These are phyloP conservation scores for Struthio camelus DNA, from an alignment of 2,113 vertebrate species.

Conservation along the genomic window DNA sequence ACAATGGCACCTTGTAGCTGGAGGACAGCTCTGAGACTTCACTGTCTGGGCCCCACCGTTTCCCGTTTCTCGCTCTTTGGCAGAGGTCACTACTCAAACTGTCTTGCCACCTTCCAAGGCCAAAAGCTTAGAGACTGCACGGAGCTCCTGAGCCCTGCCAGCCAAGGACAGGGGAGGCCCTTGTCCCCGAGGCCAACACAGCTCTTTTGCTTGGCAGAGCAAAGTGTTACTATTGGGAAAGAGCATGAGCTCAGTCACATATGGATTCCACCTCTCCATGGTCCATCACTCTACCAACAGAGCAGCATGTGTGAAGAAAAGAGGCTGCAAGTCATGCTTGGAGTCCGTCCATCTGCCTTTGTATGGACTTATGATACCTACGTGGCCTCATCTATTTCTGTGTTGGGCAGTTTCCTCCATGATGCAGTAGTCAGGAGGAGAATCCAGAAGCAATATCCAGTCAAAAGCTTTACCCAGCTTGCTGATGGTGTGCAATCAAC, in stretches of 20 bases:
- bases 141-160: constrained; percentile 36
- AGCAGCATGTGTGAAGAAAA: constrained; percentile 18
- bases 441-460: neutral
- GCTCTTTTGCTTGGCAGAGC: constrained; percentile 60
- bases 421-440: neutral
- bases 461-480: neutral
- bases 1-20: constrained; percentile 51
- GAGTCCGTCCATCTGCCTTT: constrained; percentile 2
- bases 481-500: fast-evolving
- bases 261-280: constrained; percentile 51
- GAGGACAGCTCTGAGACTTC: constrained; percentile 29
- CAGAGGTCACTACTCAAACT: constrained; percentile 31
- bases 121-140: constrained; percentile 20
- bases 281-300: constrained; percentile 50
- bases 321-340: constrained; percentile 10
- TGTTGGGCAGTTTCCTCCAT: neutral
- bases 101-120: constrained; percentile 31
- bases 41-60: constrained; percentile 9
- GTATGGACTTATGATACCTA: neutral
- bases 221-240: constrained; percentile 47
- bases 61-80: constrained; percentile 39
- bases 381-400: constrained; percentile 20
- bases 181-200: constrained; percentile 54
- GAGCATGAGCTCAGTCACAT: constrained; percentile 57
- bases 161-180: constrained; percentile 62